Evolutionary conservation across 2,888 invertebrate species (phyloP), one percentile per base, ranked within the genome.

Genomic region (Drosophila kokeensis): DNA sequence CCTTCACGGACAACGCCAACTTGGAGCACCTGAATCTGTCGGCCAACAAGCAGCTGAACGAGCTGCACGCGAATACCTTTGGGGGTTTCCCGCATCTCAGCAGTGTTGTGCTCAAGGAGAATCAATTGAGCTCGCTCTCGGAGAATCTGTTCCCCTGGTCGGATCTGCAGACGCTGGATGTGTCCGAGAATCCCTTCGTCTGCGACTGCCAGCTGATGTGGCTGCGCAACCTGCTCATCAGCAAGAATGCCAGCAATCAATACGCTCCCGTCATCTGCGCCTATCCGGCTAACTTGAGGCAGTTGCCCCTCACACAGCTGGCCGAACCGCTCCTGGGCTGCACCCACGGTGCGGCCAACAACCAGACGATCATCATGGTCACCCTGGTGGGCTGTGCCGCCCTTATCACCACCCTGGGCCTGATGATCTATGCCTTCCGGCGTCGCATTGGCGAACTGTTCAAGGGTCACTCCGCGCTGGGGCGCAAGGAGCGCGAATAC

Each of bases 171-270:
- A 95, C 95, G 24, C 92, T 98, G 24, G 97, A 97, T 90, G 94
- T 98, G 42, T 96, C 96, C 4, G 97, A 97, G 88, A 97, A 97
- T 90, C 97, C 97, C 0, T 94, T 98, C 59, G 94, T 95, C 69
- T 98, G 98, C 92, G 96, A 96, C 90, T 98, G 98, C 90, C 95
- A 95, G 72, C 93, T 97, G 36, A 93, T 97, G 68, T 98, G 97
- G 97, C 94, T 98, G 42, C 95, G 96, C 60, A 96, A 96, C 82
- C 93, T 97, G 48, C 94, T 97, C 1, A 83, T 92, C 30, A 87
- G 90, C 24, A 89, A 91, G 62, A 93, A 93, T 58, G 91, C 82
- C 15, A 89, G 87, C 60, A 92, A 76, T 36, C 95, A 87, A 27
- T 86, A 90, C 24, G 85, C 90, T 4, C 90, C 90, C 5, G 91